Base-by-base conservation (phyloP, 1,140 invertebrate species). In the Ooceraea biroi region DNA sequence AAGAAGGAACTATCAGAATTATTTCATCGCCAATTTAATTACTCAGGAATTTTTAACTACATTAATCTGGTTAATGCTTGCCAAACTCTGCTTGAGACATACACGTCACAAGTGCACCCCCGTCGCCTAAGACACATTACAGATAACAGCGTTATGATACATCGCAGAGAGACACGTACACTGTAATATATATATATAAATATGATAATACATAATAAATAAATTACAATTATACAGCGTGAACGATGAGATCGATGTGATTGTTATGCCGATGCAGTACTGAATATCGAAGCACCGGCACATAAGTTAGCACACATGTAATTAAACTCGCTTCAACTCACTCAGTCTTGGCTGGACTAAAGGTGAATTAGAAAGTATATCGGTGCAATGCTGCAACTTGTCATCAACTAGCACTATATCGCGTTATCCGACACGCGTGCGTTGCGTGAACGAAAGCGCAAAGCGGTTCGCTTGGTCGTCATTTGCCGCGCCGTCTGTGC, bases 371-470 rank as follows among this genome's bases (percentile, higher is more conserved):
- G 44, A 52, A 11, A 11, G 17, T 76, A 41, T 50, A n/a, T 27
- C 36, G n/a, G 73, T 77, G 73, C 73, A 50, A 46, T 77, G 60
- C 46, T 77, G 73, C 73, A 66, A 63, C 44, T 66, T 65, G 52
- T 36, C 7, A 36, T 65, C 2, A 36, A 7, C 44, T 76, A 76
- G 25, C n/a, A 52, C 14, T 66, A 60, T 52, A 60, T 66, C 60
- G 48, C 19, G 22, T 10, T 65, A 2, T 77, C 36, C 27, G 73
- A 77, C 73, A 52, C 73, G 27, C 14, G 71, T 77, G 22, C 66
- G n/a, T 50, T 77, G 73, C 73, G 73, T 77, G 73, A 77, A 77
- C 27, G 44, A 65, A 77, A 77, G 73, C 73, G 60, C 61, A 63
- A 76, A 77, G 73, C 73, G 44, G 8, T 66, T 19, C 60, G 65